Conservation (phyloP, 2,888 invertebrate genomes). For the Eupeodes latifasciatus region DNA sequence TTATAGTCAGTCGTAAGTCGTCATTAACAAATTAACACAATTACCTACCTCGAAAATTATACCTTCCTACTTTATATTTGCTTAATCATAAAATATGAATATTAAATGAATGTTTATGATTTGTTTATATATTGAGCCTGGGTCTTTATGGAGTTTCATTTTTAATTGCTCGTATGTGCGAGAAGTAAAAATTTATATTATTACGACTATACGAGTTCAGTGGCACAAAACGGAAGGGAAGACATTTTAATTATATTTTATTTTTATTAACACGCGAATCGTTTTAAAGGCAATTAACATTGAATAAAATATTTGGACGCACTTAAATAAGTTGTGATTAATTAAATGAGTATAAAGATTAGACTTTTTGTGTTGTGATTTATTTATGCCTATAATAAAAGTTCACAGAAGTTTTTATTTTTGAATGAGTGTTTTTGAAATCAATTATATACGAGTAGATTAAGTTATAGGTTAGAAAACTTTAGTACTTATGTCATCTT, state of each 20-base stretch:
- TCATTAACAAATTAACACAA: conserved; percentile 37
- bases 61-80: conserved; percentile 54
- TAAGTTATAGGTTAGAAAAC: neutral
- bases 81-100: conserved; percentile 72
- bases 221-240: neutral
- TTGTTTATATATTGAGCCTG: conserved; percentile 63
- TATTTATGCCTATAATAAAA: too few relatives aligned
- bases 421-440: neutral
- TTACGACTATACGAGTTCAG: neutral
- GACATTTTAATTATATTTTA: neutral
- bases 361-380: conserved; percentile 6
- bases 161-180: conserved; percentile 59
- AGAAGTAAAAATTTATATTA: neutral
- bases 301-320: conserved; percentile 55
- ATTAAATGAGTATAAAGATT: neutral
- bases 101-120: conserved; percentile 74
- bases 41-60: neutral
- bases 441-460: neutral
- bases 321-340: conserved; percentile 25
- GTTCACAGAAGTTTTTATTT: neutral
- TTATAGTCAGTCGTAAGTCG: neutral
- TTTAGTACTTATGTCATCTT: conserved; percentile 77
- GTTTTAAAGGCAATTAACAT: conserved; percentile 77
- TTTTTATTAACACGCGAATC: conserved; percentile 35
- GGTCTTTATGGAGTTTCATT: neutral